phyloP scores from a whole-genome alignment of 2,113 vertebrate genomes.

The Panurus biarmicus region DNA sequence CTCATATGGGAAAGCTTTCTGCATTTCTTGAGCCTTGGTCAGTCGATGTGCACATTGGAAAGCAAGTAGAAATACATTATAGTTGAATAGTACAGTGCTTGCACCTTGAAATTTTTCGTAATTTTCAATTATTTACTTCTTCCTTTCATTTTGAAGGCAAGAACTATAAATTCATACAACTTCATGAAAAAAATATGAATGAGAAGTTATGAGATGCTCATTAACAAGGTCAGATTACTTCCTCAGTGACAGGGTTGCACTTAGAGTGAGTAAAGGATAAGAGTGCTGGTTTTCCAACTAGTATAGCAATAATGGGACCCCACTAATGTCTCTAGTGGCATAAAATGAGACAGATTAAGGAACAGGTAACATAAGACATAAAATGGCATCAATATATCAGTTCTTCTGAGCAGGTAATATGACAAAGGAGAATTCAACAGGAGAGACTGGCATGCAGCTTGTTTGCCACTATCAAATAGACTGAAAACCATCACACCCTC shows the following conservation, averaged over 20 bases:
- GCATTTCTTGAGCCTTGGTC: background rate
- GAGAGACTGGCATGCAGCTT: background rate
- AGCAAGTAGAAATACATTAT: background rate
- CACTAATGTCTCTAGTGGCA: background rate
- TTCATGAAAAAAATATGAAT: background rate
- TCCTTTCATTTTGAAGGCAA: background rate
- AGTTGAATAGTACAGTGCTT: background rate
- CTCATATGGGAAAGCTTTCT: background rate
- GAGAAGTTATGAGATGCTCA: background rate
- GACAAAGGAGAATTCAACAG: background rate
- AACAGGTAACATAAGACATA: background rate
- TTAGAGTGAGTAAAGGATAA: background rate
- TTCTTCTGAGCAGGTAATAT: background rate
- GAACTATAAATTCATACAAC: background rate
- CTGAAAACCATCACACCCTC: background rate
- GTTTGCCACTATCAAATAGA: background rate
- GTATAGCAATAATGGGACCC: background rate
- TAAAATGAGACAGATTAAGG: background rate
- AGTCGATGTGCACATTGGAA: background rate
- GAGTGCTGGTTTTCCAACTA: background rate
- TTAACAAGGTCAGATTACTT: background rate
- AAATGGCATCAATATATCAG: background rate
- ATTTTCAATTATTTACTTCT: background rate
- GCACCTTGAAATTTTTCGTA: background rate
- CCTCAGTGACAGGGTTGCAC: background rate